Conservation (phyloP, 2,888 invertebrate species). For the Hypomecis punctinalis region DNA sequence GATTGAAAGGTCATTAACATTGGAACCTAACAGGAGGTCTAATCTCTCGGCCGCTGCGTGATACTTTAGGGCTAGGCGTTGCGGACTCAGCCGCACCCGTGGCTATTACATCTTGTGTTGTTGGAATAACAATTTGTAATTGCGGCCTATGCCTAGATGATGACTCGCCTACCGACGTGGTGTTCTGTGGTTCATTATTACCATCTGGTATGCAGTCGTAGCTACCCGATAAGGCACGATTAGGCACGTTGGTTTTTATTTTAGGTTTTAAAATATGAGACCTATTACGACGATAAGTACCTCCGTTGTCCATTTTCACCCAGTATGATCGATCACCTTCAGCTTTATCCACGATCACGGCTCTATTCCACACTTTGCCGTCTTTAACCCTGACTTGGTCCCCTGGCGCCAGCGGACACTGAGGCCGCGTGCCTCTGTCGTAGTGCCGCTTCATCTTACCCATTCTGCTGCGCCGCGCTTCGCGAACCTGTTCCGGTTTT, state of each 20-base stretch:
- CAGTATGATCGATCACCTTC: slow-evolving; percentile 14
- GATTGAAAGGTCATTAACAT: too few species aligned
- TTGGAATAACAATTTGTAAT: too few species aligned
- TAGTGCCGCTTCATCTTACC: slow-evolving; percentile 7
- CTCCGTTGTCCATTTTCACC: slow-evolving; percentile 17
- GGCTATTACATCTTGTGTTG: too few species aligned
- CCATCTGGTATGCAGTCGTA: not conserved
- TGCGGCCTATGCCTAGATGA: too few species aligned
- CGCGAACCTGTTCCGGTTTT: not conserved
- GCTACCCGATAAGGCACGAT: not conserved
- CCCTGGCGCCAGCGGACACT: not conserved
- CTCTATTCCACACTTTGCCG: slow-evolving; percentile 6
- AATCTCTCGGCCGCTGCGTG: too few species aligned
- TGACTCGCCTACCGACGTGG: too few species aligned
- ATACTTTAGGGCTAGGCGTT: too few species aligned
- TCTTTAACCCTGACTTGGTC: not conserved
- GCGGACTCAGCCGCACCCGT: too few species aligned
- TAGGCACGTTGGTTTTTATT: not conserved
- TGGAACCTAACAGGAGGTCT: too few species aligned
- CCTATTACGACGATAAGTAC: slow-evolving; percentile 16
- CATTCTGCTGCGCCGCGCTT: not conserved
- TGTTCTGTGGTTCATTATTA: too few species aligned
- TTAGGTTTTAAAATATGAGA: slow-evolving; percentile 9
- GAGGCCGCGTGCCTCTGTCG: slow-evolving; percentile 2
- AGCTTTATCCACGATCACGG: slow-evolving; percentile 1